phyloP scores from a whole-genome alignment of 2,888 invertebrate genomes.

The Hipparchia semele region DNA sequence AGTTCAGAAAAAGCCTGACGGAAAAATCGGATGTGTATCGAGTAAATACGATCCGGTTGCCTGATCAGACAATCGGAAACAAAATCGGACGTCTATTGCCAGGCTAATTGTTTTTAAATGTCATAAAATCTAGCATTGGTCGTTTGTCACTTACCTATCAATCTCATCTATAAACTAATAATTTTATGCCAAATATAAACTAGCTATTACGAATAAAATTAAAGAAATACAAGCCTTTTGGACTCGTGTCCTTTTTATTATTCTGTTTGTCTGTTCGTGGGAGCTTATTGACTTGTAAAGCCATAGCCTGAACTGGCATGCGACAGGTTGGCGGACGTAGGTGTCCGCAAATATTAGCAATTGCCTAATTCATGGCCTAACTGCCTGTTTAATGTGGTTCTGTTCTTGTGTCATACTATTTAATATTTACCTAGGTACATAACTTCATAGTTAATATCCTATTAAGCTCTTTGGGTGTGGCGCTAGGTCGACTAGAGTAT shows the following conservation, averaged over 20 bases:
- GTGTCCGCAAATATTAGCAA: constrained; percentile 79
- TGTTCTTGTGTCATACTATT: constrained; percentile 22
- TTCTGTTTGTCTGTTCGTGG: constrained; percentile 49
- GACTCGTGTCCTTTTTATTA: constrained; percentile 20
- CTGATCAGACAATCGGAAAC: too few relatives aligned
- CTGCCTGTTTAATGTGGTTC: constrained; percentile 31
- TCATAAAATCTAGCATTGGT: too few relatives aligned
- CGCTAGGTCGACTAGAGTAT: not conserved
- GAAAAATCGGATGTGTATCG: too few relatives aligned
- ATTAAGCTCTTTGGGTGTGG: constrained; percentile 8
- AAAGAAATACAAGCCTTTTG: not conserved
- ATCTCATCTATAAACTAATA: too few relatives aligned
- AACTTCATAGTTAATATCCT: not conserved
- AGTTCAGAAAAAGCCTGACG: too few relatives aligned
- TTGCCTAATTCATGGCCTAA: constrained; percentile 67
- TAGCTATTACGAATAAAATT: too few relatives aligned
- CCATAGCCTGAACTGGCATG: constrained; percentile 50
- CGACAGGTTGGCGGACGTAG: constrained; percentile 76
- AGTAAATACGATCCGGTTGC: too few relatives aligned
- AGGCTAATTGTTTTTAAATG: too few relatives aligned
- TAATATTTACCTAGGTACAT: not conserved
- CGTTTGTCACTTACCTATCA: too few relatives aligned
- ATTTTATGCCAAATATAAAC: too few relatives aligned
- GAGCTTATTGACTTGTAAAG: constrained; percentile 67
- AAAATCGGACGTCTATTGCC: too few relatives aligned